phyloP scores from a whole-genome alignment of 2,888 invertebrate species.

The Netelia inedita region DNA sequence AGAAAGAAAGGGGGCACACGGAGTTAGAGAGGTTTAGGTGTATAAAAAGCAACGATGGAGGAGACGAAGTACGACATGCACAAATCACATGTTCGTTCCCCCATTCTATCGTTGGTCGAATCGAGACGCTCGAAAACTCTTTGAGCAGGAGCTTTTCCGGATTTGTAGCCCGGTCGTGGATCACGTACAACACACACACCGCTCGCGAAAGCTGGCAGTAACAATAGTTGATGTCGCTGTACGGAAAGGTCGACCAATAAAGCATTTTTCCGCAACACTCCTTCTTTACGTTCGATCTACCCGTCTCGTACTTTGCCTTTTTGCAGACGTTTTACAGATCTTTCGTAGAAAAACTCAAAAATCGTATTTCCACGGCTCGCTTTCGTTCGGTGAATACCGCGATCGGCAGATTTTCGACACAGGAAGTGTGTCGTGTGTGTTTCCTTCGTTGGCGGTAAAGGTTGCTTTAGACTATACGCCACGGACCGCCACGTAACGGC shows the following conservation, averaged over 20 bases:
- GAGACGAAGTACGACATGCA: constrained; percentile 29
- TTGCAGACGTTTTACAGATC: background rate
- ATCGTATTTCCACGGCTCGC: background rate
- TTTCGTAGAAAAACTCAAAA: background rate
- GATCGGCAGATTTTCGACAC: background rate
- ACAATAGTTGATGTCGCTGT: constrained; percentile 22
- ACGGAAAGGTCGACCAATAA: constrained; percentile 47
- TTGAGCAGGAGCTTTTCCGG: constrained; percentile 63
- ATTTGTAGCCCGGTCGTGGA: constrained; percentile 42
- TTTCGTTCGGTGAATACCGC: background rate
- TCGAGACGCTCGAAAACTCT: constrained; percentile 48
- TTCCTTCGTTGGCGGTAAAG: background rate
- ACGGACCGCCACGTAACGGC: too few relatives aligned
- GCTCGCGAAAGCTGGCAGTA: background rate
- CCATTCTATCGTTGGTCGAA: constrained; percentile 12
- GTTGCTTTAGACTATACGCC: too few relatives aligned
- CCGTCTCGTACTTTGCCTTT: background rate
- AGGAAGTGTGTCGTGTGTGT: background rate
- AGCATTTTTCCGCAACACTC: constrained; percentile 47
- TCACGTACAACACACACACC: constrained; percentile 39
- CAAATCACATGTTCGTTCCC: constrained; percentile 12
- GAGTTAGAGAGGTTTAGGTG: background rate
- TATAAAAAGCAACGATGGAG: constrained; percentile 21
- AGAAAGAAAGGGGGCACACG: constrained; percentile 26
- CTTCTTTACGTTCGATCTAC: background rate